Evolutionary conservation across 1,140 invertebrate genomes (phyloP), one percentile per base, ranked within the genome.

Genomic region (Druon quercuslanigerum): DNA sequence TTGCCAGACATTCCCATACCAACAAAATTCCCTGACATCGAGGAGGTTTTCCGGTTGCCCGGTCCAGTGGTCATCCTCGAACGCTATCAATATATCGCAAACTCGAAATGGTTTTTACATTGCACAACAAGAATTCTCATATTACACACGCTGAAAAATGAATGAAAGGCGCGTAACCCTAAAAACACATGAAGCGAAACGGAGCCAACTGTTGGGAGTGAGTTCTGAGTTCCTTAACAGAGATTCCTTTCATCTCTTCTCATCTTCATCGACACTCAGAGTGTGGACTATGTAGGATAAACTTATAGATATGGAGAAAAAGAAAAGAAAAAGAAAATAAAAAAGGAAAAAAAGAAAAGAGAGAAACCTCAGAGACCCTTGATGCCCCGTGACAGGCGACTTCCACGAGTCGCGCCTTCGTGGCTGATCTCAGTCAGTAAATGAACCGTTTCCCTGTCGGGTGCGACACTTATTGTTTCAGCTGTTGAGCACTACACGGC

Each of bases 161-260:
- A 79, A 25, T 73, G 66, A 50, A 73, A 78, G 12, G 71, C 74
- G 71, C 74, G 51, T 70, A 73, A 73, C 77, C 73, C 74, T 81
- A 78, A 79, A 81, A 81, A 81, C 71, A 60, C 54, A 70, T 50
- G 73, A 51, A 76, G 60, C 60, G 71, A 51, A 52, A 25, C 70
- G 71, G 25, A 56, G 25, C 66, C 76, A 71, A 66, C 52, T 71
- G 79, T 54, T 60, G 20, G 57, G 57, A 60, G 52, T 54, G 17
- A 46, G 50, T 33, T 54, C 20, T 60, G 56, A 20, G 16, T 81
- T 20, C 73, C 56, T 78, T 74, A 82, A 83, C 82, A 83, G 82
- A 74, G 74, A 83, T 79, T 79, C 78, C 82, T 83, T 83, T 83
- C 82, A 83, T 79, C 78, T 79, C 66, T 25, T 72, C 71, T 50